Base-by-base conservation (phyloP, 1,140 invertebrate genomes). In the Drosophila bifasciata region DNA sequence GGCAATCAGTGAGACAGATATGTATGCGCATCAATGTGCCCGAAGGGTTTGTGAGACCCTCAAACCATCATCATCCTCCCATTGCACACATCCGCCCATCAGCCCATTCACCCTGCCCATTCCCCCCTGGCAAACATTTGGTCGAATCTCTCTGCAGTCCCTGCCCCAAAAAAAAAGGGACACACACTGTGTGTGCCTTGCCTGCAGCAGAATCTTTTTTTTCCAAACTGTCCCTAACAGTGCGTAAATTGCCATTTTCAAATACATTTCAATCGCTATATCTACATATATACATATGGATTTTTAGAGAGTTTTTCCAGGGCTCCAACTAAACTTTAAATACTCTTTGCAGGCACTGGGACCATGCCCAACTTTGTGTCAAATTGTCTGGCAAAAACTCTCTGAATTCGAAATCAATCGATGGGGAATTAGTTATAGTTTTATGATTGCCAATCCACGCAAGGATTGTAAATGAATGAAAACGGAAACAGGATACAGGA, bases 231-330 rank as follows among this genome's bases (percentile, higher is more conserved):
- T 70, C 61, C 69, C 77, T 67, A 86, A 75, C 83, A 78, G 83
- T 86, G 81, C 81, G 81, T 86, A 86, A 86, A 86, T 86, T 86
- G 81, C 83, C 77, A 86, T 88, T 85, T 85, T 81, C 73, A 71
- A 85, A 81, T 63, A 79, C 77, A 86, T 86, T 86, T 86, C 81
- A 81, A 85, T 86, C 85, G 41, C 28, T 40, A 46, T 46, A 32
- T 25, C 17, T 55, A 25, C 52, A 2, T 21, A 69, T 44, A 56
- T 46, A 69, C 32, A 68, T 68, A 68, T 56, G 61, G 60, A 60
- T 67, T 63, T 69, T 36, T 17, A 1, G 9, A 23, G 43, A 56
- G n/a, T 50, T 73, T 78, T 59, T 60, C 7, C 13, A 28, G 43
- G 19, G 43, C 19, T 53, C 49, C 36, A 57, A 66, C 48, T 74